Conservation (phyloP, 2,888 invertebrate genomes). For the Tipula helvola region DNA sequence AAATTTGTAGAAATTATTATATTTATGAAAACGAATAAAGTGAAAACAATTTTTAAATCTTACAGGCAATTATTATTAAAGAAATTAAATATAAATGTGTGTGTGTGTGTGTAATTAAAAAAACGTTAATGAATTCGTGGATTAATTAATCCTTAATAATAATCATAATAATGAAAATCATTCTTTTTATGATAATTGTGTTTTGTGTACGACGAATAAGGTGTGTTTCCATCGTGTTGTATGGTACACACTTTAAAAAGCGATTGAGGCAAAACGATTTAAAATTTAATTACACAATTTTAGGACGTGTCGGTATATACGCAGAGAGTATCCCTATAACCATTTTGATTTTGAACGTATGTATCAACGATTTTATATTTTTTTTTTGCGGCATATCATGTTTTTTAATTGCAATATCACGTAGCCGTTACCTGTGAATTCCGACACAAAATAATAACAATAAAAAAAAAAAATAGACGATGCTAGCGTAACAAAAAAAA, state of each 20-base stretch:
- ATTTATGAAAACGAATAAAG: not conserved
- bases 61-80: not conserved
- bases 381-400: not conserved
- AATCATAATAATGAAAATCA: not conserved
- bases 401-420: constrained; percentile 4
- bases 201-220: not conserved
- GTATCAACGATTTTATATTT: not conserved
- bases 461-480: not conserved
- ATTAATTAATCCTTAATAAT: not conserved
- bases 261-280: not conserved
- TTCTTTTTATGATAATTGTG: not conserved
- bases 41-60: not conserved
- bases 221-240: not conserved
- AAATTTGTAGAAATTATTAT: not conserved
- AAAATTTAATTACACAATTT: not conserved
- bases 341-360: not conserved
- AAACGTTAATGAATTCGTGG: not conserved
- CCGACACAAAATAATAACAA: not conserved
- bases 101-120: not conserved
- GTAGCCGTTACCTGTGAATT: not conserved
- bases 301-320: not conserved
- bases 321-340: not conserved
- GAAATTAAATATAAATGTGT: not conserved
- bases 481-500: not conserved
- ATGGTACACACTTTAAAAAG: not conserved